Percentiles rank a stretch among this genome's conserved stretches.
These are phyloP conservation scores for Nemoura dubitans DNA, from an alignment of 2,888 invertebrate species.

Conservation along the genomic window DNA sequence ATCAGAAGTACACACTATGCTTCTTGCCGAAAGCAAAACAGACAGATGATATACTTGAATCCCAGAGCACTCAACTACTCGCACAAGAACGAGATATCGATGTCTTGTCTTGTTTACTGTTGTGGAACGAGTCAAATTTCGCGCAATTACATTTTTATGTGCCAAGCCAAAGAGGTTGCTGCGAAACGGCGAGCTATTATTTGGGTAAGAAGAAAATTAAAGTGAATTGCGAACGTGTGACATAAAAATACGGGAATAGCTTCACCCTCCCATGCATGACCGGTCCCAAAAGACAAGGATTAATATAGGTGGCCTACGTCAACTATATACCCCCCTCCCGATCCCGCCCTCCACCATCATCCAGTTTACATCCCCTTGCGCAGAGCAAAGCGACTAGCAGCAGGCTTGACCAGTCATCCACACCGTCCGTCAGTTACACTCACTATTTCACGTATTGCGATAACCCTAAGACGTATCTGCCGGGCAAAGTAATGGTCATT, in stretches of 20 bases:
- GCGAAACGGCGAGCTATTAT: too few relatives aligned
- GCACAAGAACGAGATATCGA: background rate
- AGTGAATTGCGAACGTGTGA: too few relatives aligned
- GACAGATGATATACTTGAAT: background rate
- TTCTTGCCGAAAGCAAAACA: background rate
- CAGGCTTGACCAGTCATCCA: background rate
- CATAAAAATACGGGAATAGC: background rate
- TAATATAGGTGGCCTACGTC: too few relatives aligned
- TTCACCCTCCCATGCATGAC: background rate
- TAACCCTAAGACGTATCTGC: background rate
- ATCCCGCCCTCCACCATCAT: background rate
- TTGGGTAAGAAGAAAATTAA: too few relatives aligned
- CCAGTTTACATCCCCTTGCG: background rate
- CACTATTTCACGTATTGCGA: background rate
- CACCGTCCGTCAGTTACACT: background rate
- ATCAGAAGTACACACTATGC: background rate
- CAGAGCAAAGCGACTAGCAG: too few relatives aligned
- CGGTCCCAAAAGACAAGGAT: background rate
- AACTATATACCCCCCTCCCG: too few relatives aligned
- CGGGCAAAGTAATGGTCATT: slow-evolving; percentile 7
- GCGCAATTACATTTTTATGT: too few relatives aligned
- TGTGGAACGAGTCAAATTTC: background rate
- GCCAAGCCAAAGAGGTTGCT: too few relatives aligned
- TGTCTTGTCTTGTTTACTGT: background rate
- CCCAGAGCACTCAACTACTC: background rate